These are phyloP conservation scores for Leiothrix lutea DNA, from an alignment of 2,113 vertebrate species.

Conservation along the genomic window DNA sequence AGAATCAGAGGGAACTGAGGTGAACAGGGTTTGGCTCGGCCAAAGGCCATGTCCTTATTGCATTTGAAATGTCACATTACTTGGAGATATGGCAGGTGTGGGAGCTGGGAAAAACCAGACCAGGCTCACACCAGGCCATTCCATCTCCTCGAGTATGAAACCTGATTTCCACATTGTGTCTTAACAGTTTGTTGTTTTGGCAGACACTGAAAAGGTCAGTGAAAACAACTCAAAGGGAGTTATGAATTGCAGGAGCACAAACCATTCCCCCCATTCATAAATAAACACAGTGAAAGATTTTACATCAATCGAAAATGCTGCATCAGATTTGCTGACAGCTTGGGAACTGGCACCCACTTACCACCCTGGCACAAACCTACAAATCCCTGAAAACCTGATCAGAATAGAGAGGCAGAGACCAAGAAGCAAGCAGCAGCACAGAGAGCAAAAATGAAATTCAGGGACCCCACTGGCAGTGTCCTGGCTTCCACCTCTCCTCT, in stretches of 20 bases:
- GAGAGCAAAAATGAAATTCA: background rate
- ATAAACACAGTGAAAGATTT: background rate
- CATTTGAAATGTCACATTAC: background rate
- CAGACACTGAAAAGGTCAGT: background rate
- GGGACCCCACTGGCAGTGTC: background rate
- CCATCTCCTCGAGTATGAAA: background rate
- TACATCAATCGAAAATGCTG: background rate
- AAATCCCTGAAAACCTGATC: constrained; percentile 2
- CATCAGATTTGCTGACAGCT: background rate
- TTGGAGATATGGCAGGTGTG: background rate
- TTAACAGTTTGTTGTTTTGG: background rate
- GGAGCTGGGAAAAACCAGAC: background rate
- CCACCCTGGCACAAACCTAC: background rate
- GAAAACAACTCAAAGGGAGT: background rate
- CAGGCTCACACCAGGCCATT: background rate
- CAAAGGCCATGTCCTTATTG: background rate
- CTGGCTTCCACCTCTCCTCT: constrained; percentile 16
- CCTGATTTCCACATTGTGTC: background rate
- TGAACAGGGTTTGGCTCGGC: background rate
- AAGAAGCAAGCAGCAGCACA: background rate
- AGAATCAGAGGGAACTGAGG: background rate
- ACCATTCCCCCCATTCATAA: background rate
- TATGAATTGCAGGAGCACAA: background rate
- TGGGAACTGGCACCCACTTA: background rate
- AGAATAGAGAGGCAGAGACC: constrained; percentile 8